These are phyloP conservation scores for Callocephalon fimbriatum DNA, from an alignment of 2,113 vertebrate species.

Conservation along the genomic window DNA sequence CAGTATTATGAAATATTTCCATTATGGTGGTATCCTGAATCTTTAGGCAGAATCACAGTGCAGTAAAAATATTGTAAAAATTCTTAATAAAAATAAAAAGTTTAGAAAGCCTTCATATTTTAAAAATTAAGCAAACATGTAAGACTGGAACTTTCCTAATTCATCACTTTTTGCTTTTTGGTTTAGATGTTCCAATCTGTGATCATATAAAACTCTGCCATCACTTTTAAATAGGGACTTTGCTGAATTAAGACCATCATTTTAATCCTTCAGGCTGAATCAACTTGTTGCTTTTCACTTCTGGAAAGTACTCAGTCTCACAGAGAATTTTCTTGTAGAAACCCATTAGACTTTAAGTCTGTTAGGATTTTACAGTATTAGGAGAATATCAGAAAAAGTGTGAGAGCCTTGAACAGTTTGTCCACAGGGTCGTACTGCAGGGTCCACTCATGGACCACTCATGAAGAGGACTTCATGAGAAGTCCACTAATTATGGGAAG, in stretches of 20 bases:
- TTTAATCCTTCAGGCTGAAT: not conserved
- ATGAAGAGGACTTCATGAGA: not conserved
- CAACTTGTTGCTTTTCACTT: not conserved
- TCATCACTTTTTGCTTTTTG: not conserved
- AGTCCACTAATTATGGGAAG: not conserved
- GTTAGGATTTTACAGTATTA: not conserved
- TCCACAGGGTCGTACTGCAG: not conserved
- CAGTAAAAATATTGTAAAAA: not conserved
- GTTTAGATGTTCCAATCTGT: not conserved
- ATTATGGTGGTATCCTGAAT: not conserved
- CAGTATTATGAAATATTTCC: not conserved
- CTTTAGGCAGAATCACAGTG: not conserved
- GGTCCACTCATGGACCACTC: too few relatives aligned
- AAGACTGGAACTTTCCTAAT: not conserved
- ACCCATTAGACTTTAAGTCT: not conserved
- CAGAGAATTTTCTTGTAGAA: not conserved
- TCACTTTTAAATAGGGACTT: not conserved
- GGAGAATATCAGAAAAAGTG: not conserved
- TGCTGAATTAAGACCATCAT: not conserved
- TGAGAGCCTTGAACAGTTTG: not conserved
- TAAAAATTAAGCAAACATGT: not conserved
- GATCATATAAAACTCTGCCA: not conserved
- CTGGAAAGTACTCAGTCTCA: not conserved
- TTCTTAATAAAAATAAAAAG: not conserved
- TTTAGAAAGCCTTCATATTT: not conserved